Evolutionary conservation across 1,140 invertebrate genomes (phyloP).

Genomic region (Eriocheir sinensis): DNA sequence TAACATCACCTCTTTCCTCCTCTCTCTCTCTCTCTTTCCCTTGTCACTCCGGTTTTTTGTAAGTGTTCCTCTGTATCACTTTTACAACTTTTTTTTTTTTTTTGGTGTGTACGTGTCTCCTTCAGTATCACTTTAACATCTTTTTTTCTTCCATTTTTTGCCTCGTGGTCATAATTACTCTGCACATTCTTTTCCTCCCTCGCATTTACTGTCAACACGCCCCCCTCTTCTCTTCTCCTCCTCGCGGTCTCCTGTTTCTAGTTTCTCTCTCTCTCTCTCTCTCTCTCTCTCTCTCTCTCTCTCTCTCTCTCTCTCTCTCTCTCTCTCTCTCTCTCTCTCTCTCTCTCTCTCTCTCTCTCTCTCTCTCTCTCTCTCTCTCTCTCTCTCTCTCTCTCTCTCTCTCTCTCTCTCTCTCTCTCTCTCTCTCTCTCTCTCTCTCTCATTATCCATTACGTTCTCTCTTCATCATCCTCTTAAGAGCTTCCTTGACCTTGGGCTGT

Average conservation of each 20-base stretch:
- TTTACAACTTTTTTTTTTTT: not conserved
- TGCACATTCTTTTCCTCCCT: not conserved
- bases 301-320: too few relatives aligned
- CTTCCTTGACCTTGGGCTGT: not conserved
- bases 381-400: too few relatives aligned
- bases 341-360: not conserved
- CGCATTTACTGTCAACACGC: not conserved
- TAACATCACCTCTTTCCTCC: not conserved
- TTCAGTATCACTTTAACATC: not conserved
- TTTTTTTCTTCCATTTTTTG: not conserved
- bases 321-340: too few relatives aligned
- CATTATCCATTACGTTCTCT: too few relatives aligned
- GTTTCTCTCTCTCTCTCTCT: not conserved
- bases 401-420: too few relatives aligned
- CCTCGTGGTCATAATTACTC: not conserved
- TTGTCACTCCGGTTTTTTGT: too few relatives aligned
- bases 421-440: too few relatives aligned
- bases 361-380: not conserved
- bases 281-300: too few relatives aligned
- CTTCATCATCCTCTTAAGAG: too few relatives aligned
- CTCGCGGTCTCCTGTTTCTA: too few relatives aligned
- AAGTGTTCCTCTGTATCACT: too few relatives aligned
- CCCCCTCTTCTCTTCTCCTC: not conserved
- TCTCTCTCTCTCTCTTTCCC: not conserved
- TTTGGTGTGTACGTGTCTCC: too few relatives aligned